Evolutionary conservation across 2,888 invertebrate species (phyloP).

Genomic region (Chelonus formosanus): DNA sequence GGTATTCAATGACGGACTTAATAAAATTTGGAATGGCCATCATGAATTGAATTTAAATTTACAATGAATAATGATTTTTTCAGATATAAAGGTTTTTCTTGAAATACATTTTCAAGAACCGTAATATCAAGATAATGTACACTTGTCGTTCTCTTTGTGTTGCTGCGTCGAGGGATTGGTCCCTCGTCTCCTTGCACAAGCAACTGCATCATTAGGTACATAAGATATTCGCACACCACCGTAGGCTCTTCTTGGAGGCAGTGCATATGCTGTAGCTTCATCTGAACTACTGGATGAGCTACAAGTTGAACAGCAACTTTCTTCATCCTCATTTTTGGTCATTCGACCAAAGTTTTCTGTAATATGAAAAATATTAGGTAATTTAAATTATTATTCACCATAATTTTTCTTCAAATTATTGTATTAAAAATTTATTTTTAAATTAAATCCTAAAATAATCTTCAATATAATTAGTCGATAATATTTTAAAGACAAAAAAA

Average conservation of each 20-base stretch:
- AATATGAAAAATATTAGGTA: not conserved
- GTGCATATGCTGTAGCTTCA: slow-evolving; percentile 85
- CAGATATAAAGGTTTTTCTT: not conserved
- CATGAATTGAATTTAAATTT: not conserved
- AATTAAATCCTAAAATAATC: too few species aligned
- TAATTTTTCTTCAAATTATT: too few species aligned
- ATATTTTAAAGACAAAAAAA: too few species aligned
- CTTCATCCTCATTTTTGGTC: slow-evolving; percentile 66
- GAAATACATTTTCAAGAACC: not conserved
- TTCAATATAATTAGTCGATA: too few species aligned
- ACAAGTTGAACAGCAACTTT: slow-evolving; percentile 89
- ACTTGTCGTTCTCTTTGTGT: slow-evolving; percentile 80
- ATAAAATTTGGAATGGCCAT: too few species aligned
- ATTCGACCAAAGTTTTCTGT: slow-evolving; percentile 65
- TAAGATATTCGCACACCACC: slow-evolving; percentile 91
- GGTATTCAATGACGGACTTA: too few species aligned
- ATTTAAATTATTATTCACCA: too few species aligned
- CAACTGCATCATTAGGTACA: slow-evolving; percentile 90
- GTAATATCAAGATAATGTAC: slow-evolving; percentile 82
- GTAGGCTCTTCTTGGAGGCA: slow-evolving; percentile 84
- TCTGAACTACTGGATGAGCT: slow-evolving; percentile 84
- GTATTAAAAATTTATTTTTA: too few species aligned
- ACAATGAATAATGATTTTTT: slow-evolving; percentile 36
- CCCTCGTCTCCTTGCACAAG: slow-evolving; percentile 79
- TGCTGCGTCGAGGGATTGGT: slow-evolving; percentile 49